Base-by-base conservation (phyloP, 2,797 vertebrate species). In the Acanthurus lineatus region DNA sequence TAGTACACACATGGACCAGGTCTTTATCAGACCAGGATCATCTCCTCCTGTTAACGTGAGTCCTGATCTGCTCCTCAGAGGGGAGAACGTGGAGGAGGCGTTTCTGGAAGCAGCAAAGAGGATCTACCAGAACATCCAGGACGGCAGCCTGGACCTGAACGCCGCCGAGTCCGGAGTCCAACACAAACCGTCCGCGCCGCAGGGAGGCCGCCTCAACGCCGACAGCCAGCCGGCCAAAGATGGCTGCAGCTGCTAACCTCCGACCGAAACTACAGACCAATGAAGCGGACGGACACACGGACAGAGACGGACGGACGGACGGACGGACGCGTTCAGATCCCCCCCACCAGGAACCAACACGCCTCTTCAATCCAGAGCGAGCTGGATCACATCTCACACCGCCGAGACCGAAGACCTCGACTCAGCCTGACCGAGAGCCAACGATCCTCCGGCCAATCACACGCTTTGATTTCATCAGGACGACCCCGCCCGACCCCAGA, bases 121-220 rank as follows among this genome's bases (percentile, higher is more conserved):
- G 87, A 99, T 99, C 94, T 99, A 99, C 93, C 98, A 99, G 96
- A 99, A 99, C 84, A 99, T 99, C 94, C 98, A 99, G 90, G 98
- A 99, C 0, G 98, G 98, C 68, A 99, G 98, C 93, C 95, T 99
- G 95, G 98, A 99, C 92, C 97, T 99, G 93, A 99, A 99, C 16
- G 98, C 98, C 0, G 98, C 98, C 0, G 98, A 99, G 81, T 99
- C 98, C 0, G 98, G 98, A 2, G 98, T 99, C 81, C 98, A 99
- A 93, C 98, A 99, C 93, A 99, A 99, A 95, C 98, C 98, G 0
- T 99, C 97, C 0, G 98, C 98, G 68, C 98, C 98, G 0, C 98
- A 99, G 92, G 98, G 98, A 0, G 98, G 98, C 38, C 96, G 98
- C 83, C 95, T 99, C 96, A 97, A 97, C 94, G 99, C 96, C n/a